Base-by-base conservation (phyloP, 2,797 vertebrate genomes). In the Cynopterus sphinx region DNA sequence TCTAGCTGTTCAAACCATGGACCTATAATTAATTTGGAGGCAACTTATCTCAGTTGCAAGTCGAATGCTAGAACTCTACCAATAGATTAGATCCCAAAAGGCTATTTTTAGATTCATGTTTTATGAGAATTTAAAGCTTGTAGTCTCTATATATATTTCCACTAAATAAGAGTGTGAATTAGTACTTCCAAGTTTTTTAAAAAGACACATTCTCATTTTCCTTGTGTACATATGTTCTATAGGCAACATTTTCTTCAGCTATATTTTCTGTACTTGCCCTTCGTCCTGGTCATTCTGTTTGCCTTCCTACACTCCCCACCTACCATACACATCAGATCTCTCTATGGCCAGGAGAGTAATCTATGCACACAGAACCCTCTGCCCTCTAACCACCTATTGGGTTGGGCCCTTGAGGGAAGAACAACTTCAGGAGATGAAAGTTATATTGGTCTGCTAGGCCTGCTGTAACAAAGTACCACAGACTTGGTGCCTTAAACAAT, bases 21-120 rank as follows among this genome's bases (percentile, higher is more conserved):
- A 49, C 55, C 59, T 84, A 57, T 87, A 90, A 84, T 96, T 88
- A 92, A 95, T 33, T 83, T 61, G 43, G 41, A 90, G 49, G n/a
- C 24, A 74, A 79, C 15, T 31, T 59, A 83, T 68, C 43, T 88
- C 94, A 93, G 79, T 70, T 87, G 22, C 33, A 92, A 94, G 73
- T 77, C 78, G 93, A 92, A 74, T 67, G 59, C 39, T 71, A 36
- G 51, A 83, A 49, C 0, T 28, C 65, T 89, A 95, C 36, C 31
- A 33, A n/a, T 12, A 91, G 67, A 92, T 78, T 59, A 41, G 16
- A 87, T n/a, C 81, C 61, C 51, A 49, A 83, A 82, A 75, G 46
- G 5, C 63, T 89, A 49, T 91, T 84, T 87, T 87, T 90, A 90
- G 59, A 36, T 73, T 39, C 39, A 22, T 51, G 49, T 61, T 91